Percentiles rank a stretch among this genome's conserved stretches.
Conservation (phyloP, 2,797 vertebrate genomes). For the Hoplostethus atlanticus region DNA sequence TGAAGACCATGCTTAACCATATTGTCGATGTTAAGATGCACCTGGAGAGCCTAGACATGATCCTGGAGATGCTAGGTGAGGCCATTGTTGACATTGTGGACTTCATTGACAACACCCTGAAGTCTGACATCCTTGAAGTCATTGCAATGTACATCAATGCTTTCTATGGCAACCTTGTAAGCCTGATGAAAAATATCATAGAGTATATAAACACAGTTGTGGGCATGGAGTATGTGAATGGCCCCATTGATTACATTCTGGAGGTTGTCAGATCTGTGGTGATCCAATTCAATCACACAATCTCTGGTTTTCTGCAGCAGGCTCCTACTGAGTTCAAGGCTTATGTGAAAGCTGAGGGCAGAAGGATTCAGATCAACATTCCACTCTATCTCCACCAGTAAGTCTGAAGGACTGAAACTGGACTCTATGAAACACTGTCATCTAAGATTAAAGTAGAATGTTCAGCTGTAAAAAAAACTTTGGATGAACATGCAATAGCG, state of each 20-base stretch:
- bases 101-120: constrained; percentile 62
- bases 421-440: constrained; percentile 47
- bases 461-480: too few relatives aligned
- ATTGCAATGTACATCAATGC: constrained; percentile 48
- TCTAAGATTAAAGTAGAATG: constrained; percentile 7
- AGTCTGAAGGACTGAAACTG: constrained; percentile 50
- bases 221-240: constrained; percentile 6
- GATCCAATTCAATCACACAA: constrained; percentile 62
- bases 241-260: neutral
- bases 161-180: constrained; percentile 37
- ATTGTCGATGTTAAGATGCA: constrained; percentile 57
- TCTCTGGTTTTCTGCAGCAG: constrained; percentile 73
- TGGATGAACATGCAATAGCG: too few relatives aligned
- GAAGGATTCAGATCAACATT: constrained; percentile 83
- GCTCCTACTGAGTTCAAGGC: constrained; percentile 71
- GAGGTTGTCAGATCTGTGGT: constrained; percentile 49
- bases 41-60: constrained; percentile 74
- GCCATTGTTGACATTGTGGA: constrained; percentile 71
- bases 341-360: constrained; percentile 74
- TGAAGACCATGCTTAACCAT: constrained; percentile 65
- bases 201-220: constrained; percentile 70
- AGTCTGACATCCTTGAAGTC: constrained; percentile 64
- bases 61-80: constrained; percentile 74
- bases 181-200: constrained; percentile 42
- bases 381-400: constrained; percentile 74